phyloP scores from a whole-genome alignment of 2,888 invertebrate genomes.

The Liodrosophila aerea region DNA sequence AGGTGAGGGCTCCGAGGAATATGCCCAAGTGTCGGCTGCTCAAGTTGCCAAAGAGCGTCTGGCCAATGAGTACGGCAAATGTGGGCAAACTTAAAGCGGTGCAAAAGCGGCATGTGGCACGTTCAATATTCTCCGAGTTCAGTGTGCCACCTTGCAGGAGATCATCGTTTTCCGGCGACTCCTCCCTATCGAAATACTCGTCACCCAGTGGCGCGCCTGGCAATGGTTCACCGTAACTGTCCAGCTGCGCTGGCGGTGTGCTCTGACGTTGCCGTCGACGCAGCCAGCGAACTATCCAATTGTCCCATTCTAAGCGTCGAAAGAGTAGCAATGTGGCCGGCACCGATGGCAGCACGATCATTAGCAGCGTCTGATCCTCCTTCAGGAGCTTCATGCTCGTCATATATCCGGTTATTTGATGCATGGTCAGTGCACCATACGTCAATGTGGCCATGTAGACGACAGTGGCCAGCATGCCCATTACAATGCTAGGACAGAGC shows the following conservation, averaged over 20 bases:
- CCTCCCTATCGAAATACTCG: slow-evolving; percentile 48
- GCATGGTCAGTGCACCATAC: slow-evolving; percentile 50
- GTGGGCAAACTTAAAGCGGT: slow-evolving; percentile 55
- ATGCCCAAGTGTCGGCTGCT: slow-evolving; percentile 30
- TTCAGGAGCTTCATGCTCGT: slow-evolving; percentile 35
- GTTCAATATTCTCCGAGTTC: slow-evolving; percentile 26
- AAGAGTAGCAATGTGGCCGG: slow-evolving; percentile 43
- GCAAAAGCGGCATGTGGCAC: slow-evolving; percentile 41
- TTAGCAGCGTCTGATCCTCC: slow-evolving; percentile 48
- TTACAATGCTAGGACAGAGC: slow-evolving; percentile 43
- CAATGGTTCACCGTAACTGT: slow-evolving; percentile 25
- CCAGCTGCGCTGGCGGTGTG: slow-evolving; percentile 25
- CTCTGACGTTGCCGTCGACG: slow-evolving; percentile 28
- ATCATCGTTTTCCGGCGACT: slow-evolving; percentile 21
- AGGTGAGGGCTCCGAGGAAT: slow-evolving; percentile 56
- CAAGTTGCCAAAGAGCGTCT: slow-evolving; percentile 28
- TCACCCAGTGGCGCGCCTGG: slow-evolving; percentile 60
- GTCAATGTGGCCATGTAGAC: slow-evolving; percentile 51
- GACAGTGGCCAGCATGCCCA: slow-evolving; percentile 44
- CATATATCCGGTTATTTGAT: slow-evolving; percentile 45
- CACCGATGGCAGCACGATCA: slow-evolving; percentile 54
- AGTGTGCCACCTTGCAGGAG: slow-evolving; percentile 17
- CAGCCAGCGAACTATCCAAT: slow-evolving; percentile 36
- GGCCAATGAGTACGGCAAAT: slow-evolving; percentile 44
- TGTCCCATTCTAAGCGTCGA: slow-evolving; percentile 52